phyloP scores from a whole-genome alignment of 2,888 invertebrate species.

The Rutpela maculata region DNA sequence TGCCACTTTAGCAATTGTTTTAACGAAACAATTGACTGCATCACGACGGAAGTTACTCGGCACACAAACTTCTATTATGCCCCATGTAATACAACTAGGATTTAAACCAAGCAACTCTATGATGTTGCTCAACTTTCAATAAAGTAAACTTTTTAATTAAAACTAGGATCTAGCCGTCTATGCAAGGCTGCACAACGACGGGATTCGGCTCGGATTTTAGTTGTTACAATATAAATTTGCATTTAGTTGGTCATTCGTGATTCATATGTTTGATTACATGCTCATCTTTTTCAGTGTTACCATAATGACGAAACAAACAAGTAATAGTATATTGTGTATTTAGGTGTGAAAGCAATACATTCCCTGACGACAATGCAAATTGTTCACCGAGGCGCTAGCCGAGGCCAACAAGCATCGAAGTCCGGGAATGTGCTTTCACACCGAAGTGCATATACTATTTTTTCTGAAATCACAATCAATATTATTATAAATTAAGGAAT shows the following conservation, averaged over 20 bases:
- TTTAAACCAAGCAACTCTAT: constrained; percentile 46
- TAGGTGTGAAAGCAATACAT: no score
- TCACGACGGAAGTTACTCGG: constrained; percentile 44
- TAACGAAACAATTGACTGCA: constrained; percentile 23
- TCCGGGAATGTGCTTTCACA: no score
- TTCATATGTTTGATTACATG: constrained; percentile 21
- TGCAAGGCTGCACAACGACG: not conserved
- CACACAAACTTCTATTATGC: constrained; percentile 45
- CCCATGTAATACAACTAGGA: constrained; percentile 46
- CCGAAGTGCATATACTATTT: no score
- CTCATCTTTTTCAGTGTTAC: not conserved
- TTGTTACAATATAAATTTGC: constrained; percentile 17
- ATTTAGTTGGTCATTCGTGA: constrained; percentile 9
- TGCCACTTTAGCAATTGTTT: constrained; percentile 27
- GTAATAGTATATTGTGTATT: no score
- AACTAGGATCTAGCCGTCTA: constrained; percentile 17
- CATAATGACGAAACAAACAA: not conserved
- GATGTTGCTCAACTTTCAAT: constrained; percentile 21
- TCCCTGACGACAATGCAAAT: no score
- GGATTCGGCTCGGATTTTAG: constrained; percentile 9
- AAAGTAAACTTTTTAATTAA: constrained; percentile 46
- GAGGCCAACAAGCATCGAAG: no score
- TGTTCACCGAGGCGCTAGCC: no score
- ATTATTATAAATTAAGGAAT: no score
- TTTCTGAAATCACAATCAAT: no score